phyloP scores from a whole-genome alignment of 2,113 vertebrate species.

The Aleadryas rufinucha region DNA sequence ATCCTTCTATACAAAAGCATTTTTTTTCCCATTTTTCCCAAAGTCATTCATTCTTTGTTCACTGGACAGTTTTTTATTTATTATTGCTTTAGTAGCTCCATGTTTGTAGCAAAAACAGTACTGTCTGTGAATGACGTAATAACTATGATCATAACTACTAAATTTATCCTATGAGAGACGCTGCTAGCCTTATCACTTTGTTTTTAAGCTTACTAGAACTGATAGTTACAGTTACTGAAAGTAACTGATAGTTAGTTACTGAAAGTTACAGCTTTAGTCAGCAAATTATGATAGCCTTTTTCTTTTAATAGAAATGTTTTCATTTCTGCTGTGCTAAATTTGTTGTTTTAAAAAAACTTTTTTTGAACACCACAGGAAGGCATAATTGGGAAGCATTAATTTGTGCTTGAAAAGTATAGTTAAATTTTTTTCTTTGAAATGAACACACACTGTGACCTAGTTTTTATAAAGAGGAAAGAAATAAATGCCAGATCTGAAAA shows the following conservation, averaged over 20 bases:
- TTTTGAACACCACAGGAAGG: not conserved
- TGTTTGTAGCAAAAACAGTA: not conserved
- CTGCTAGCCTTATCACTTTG: not conserved
- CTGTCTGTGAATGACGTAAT: not conserved
- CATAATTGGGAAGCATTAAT: not conserved
- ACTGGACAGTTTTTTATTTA: not conserved
- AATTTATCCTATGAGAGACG: not conserved
- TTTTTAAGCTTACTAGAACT: not conserved
- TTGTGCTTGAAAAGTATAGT: not conserved
- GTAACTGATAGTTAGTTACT: too few species aligned
- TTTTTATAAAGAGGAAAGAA: constrained; percentile 36
- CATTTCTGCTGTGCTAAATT: not conserved
- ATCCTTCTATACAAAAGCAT: not conserved
- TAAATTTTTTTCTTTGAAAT: constrained; percentile 14
- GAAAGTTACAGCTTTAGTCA: not conserved
- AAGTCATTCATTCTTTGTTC: not conserved
- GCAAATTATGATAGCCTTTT: not conserved
- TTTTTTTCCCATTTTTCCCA: not conserved
- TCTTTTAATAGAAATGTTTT: not conserved
- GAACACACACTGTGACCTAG: not conserved
- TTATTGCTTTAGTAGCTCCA: not conserved
- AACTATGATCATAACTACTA: not conserved
- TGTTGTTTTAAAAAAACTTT: not conserved
- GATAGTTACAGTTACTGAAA: too few species aligned
- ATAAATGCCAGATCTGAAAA: constrained; percentile 5